A percentile compares a stretch with the other conserved stretches of the same genome.
Conservation (phyloP, 2,113 vertebrate species). For the Prunella himalayana region DNA sequence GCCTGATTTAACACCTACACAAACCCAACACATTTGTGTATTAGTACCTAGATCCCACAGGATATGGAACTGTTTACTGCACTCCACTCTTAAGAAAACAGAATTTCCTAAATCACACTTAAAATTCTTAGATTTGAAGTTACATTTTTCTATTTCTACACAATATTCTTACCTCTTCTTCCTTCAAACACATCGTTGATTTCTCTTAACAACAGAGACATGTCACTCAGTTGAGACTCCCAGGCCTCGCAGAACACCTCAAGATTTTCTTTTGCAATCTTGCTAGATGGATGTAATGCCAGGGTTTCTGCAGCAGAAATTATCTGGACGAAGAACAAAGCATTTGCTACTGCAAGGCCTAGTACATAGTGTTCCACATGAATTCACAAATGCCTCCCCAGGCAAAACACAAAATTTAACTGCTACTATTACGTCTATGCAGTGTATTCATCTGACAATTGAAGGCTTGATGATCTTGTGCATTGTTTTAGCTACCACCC, state of each 20-base stretch:
- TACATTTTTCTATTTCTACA: neutral
- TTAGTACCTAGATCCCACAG: neutral
- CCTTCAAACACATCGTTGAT: slow-evolving; percentile 94
- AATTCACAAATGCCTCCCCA: neutral
- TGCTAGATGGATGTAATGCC: slow-evolving; percentile 95
- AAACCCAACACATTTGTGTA: neutral
- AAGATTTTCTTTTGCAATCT: slow-evolving; percentile 98
- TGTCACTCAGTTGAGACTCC: slow-evolving; percentile 95
- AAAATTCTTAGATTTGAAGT: neutral
- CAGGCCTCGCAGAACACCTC: slow-evolving; percentile 99
- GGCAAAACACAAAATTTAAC: neutral
- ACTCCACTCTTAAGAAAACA: neutral
- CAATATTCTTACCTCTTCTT: slow-evolving; percentile 83
- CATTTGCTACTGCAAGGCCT: neutral
- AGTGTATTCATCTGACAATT: neutral
- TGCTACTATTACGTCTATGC: neutral
- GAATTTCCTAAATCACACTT: neutral
- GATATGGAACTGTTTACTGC: neutral
- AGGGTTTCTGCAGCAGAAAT: slow-evolving; percentile 95
- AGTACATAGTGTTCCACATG: neutral
- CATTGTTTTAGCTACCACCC: neutral
- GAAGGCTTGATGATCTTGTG: neutral
- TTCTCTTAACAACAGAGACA: slow-evolving; percentile 88
- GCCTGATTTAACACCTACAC: neutral
- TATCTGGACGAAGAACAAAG: slow-evolving; percentile 78